A percentile compares a stretch with the other conserved stretches of the same genome.
These are phyloP conservation scores for Apantesis nais DNA, from an alignment of 2,888 invertebrate genomes.

Conservation along the genomic window DNA sequence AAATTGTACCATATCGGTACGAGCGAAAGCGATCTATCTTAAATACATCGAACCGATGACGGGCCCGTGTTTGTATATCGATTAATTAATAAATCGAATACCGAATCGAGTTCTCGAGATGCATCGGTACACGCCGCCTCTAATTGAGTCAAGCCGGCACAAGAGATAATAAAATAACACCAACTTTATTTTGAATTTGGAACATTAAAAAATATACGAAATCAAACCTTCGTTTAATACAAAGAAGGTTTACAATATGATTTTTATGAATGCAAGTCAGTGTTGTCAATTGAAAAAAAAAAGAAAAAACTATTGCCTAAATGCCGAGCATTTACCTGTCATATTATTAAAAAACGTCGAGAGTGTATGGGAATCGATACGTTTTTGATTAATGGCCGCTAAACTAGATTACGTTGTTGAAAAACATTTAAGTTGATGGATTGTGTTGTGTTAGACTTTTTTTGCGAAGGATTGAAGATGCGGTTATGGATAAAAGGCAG, in stretches of 20 bases:
- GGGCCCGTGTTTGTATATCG: conserved; percentile 84
- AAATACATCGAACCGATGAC: conserved; percentile 76
- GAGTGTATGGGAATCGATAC: conserved; percentile 79
- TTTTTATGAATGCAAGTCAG: conserved; percentile 16
- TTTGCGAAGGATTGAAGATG: conserved; percentile 39
- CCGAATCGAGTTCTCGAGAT: conserved; percentile 75
- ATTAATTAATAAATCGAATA: conserved; percentile 85
- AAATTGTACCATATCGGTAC: conserved; percentile 38
- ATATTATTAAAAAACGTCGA: conserved; percentile 79
- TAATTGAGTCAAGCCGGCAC: conserved; percentile 83
- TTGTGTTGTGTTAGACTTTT: conserved; percentile 46
- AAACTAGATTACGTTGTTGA: conserved; percentile 78
- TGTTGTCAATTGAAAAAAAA: conserved; percentile 56
- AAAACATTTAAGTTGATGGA: conserved; percentile 58
- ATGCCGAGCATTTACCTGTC: conserved; percentile 84
- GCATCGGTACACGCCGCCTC: conserved; percentile 80
- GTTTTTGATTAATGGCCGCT: conserved; percentile 79
- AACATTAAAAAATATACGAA: conserved; percentile 23
- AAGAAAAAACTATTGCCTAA: conserved; percentile 74
- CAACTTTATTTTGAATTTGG: conserved; percentile 29
- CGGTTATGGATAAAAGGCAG: conserved; percentile 31
- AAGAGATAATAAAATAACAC: conserved; percentile 69
- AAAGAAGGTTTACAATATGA: conserved; percentile 19
- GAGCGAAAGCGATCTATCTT: conserved; percentile 68
- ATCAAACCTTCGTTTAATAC: conserved; percentile 31